phyloP scores from a whole-genome alignment of 2,797 vertebrate genomes.

The Falco concolor region DNA sequence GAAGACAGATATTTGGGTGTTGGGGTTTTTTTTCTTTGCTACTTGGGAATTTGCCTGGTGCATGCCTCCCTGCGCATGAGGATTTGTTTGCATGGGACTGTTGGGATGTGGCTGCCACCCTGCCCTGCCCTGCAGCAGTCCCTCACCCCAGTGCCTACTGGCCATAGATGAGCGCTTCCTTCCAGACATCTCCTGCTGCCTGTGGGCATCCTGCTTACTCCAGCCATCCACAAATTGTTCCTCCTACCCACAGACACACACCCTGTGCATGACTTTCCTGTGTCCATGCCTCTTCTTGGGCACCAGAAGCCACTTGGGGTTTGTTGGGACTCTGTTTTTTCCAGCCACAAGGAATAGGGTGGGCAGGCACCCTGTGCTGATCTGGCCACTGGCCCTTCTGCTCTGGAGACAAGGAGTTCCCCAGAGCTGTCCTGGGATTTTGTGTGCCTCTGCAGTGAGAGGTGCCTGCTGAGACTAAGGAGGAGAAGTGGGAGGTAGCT shows the following conservation, averaged over 20 bases:
- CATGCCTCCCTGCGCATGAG: neutral
- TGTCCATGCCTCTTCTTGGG: neutral
- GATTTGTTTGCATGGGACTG: neutral
- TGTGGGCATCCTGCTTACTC: neutral
- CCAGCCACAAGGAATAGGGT: neutral
- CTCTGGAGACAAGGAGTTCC: neutral
- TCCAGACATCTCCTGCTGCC: neutral
- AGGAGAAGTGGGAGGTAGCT: neutral
- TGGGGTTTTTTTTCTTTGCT: neutral
- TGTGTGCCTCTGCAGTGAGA: neutral
- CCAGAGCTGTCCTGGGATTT: neutral
- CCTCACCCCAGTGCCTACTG: neutral
- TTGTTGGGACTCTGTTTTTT: neutral
- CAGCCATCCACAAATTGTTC: neutral
- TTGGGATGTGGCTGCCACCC: rapidly evolving
- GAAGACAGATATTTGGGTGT: neutral
- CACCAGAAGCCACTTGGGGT: neutral
- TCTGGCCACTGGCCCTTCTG: neutral
- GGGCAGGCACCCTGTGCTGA: neutral
- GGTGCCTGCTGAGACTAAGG: neutral
- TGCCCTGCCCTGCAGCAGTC: neutral
- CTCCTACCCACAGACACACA: neutral
- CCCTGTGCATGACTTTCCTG: neutral
- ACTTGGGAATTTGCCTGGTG: neutral
- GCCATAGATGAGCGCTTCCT: neutral